Percentiles rank a stretch among this genome's conserved stretches.
Evolutionary conservation across 2,888 invertebrate genomes (phyloP).

Genomic region (Noctua janthe): DNA sequence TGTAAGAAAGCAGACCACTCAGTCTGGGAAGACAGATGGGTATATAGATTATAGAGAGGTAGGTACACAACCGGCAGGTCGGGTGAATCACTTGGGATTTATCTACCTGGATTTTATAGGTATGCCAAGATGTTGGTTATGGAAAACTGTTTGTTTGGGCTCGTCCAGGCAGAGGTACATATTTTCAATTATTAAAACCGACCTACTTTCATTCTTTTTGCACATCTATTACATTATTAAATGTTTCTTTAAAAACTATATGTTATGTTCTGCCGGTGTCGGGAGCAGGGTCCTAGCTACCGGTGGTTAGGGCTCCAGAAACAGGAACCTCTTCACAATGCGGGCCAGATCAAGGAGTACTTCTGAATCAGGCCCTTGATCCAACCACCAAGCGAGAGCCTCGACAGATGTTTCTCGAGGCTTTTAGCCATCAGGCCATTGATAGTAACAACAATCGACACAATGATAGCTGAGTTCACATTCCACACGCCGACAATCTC

Average conservation of each 20-base stretch:
- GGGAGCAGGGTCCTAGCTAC: not conserved
- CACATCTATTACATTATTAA: too few species aligned
- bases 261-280: too few species aligned
- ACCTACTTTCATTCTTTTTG: not conserved
- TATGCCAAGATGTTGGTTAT: not conserved
- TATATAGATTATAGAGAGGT: not conserved
- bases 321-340: not conserved
- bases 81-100: constrained; percentile 7
- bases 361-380: too few species aligned
- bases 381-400: too few species aligned
- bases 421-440: too few species aligned
- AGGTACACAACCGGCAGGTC: constrained; percentile 1
- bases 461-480: too few species aligned
- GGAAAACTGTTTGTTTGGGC: not conserved
- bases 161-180: not conserved
- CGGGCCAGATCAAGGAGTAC: too few species aligned
- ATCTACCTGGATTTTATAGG: constrained; percentile 5
- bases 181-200: not conserved
- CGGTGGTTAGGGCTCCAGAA: not conserved
- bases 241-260: not conserved
- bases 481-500: too few species aligned
- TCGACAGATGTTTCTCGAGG: too few species aligned
- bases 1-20: constrained; percentile 22
- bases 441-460: too few species aligned
- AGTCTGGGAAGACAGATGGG: constrained; percentile 11